phyloP scores from a whole-genome alignment of 2,797 vertebrate species.

The Avahi laniger region DNA sequence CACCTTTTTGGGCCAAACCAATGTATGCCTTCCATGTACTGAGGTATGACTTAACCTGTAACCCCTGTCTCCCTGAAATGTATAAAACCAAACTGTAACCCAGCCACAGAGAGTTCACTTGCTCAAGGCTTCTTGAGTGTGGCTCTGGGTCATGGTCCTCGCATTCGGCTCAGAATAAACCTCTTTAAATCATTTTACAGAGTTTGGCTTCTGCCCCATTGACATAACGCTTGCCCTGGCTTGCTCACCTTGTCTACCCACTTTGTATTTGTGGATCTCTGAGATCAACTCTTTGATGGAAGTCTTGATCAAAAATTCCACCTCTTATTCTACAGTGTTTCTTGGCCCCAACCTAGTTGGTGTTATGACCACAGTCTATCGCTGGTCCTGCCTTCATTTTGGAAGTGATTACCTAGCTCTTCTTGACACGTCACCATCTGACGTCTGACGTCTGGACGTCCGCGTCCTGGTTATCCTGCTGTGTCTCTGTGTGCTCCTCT shows the following conservation, averaged over 20 bases:
- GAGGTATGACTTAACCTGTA: too few species aligned
- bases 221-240: background rate
- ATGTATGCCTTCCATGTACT: too few species aligned
- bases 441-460: background rate
- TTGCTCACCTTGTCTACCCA: background rate
- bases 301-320: background rate
- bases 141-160: too few species aligned
- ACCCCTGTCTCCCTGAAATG: too few species aligned
- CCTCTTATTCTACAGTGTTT: background rate
- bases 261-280: background rate
- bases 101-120: too few species aligned
- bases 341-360: background rate
- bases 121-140: too few species aligned
- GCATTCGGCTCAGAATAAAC: too few species aligned
- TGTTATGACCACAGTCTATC: background rate
- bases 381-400: background rate
- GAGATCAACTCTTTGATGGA: background rate
- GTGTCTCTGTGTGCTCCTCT: background rate
- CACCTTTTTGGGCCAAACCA: too few species aligned
- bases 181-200: too few species aligned
- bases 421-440: background rate
- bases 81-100: too few species aligned
- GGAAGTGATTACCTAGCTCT: background rate
- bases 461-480: background rate
- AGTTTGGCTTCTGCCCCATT: too few species aligned